A percentile compares a stretch with the other conserved stretches of the same genome.
phyloP scores from a whole-genome alignment of 1,140 invertebrate species.

The Gonatopus flavifemur region DNA sequence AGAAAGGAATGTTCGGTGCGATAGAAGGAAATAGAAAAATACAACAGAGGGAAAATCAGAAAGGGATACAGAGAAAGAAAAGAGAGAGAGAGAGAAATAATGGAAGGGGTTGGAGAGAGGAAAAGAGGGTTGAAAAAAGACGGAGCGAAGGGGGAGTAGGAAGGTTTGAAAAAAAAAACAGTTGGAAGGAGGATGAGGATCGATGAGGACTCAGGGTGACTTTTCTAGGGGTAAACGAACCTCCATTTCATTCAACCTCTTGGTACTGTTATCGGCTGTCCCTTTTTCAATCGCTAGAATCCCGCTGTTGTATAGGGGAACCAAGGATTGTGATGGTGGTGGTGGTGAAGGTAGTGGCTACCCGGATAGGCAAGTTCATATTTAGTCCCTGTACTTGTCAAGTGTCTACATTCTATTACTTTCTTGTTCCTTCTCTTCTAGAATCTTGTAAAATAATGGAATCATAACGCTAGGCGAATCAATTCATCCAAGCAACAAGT shows the following conservation, averaged over 20 bases:
- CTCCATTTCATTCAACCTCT: slow-evolving; percentile 35
- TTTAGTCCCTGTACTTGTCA: too few relatives aligned
- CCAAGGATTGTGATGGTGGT: too few relatives aligned
- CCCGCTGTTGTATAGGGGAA: slow-evolving; percentile 21
- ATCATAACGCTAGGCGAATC: too few relatives aligned
- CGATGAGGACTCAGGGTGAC: slow-evolving; percentile 41
- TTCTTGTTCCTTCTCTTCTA: too few relatives aligned
- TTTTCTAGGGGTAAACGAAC: slow-evolving; percentile 45
- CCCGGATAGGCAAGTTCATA: too few relatives aligned
- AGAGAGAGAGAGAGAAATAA: slow-evolving; percentile 16
- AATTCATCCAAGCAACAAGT: too few relatives aligned
- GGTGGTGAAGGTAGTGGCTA: too few relatives aligned
- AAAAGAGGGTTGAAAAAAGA: slow-evolving; percentile 21
- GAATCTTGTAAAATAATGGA: too few relatives aligned
- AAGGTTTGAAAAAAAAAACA: slow-evolving; percentile 13
- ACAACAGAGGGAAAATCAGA: not conserved
- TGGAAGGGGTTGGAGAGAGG: slow-evolving; percentile 13
- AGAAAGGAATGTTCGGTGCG: too few relatives aligned
- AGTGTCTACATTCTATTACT: too few relatives aligned
- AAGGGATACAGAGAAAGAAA: not conserved
- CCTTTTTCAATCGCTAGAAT: slow-evolving; percentile 41
- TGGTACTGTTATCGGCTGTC: slow-evolving; percentile 43
- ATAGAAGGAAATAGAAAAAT: too few relatives aligned
- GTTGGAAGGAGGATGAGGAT: slow-evolving; percentile 33
- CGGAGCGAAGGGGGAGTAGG: slow-evolving; percentile 19